Base-by-base conservation (phyloP, 1,140 invertebrate species). In the Mamestra configurata region DNA sequence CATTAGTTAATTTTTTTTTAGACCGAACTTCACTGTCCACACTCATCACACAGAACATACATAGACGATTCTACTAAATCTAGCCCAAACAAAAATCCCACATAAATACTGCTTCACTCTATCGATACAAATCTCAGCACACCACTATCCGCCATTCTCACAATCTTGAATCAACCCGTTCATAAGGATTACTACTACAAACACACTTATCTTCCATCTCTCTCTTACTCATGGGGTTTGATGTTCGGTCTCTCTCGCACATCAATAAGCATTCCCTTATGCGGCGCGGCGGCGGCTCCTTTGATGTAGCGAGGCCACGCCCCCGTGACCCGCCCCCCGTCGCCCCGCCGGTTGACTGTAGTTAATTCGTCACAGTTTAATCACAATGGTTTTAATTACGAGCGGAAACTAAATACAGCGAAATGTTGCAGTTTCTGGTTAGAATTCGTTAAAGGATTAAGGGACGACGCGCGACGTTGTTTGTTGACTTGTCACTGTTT, bases 301-400 rank as follows among this genome's bases (percentile, higher is more conserved):
- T 94, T 94, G 92, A 94, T 86, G 91, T 89, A 55, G 24, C 11
- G 31, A 86, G 61, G 88, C 89, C 89, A 84, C 89, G 91, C 92
- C 92, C 84, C 82, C 77, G 77, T 79, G 79, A 81, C 82, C 83
- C 83, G 79, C 86, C 88, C 86, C 83, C 85, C 83, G 80, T 83
- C 46, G 78, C 72, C 72, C 59, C 70, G 37, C 53, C 76, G 78
- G 64, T 61, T 68, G 64, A 68, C 84, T 79, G 82, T 84, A 83
- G 84, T 90, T 92, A 92, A 94, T 93, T 93, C 92, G 92, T 94
- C 92, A 94, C 90, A 90, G 82, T 79, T 80, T 94, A 93, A 93
- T 92, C 91, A 94, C 92, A 92, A 92, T 90, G 88, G 82, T 89
- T 92, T 93, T 93, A 94, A 94, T 94, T 94, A 93, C 80, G 80